Evolutionary conservation across 2,113 vertebrate species (phyloP).

Genomic region (Triplophysa rosa): DNA sequence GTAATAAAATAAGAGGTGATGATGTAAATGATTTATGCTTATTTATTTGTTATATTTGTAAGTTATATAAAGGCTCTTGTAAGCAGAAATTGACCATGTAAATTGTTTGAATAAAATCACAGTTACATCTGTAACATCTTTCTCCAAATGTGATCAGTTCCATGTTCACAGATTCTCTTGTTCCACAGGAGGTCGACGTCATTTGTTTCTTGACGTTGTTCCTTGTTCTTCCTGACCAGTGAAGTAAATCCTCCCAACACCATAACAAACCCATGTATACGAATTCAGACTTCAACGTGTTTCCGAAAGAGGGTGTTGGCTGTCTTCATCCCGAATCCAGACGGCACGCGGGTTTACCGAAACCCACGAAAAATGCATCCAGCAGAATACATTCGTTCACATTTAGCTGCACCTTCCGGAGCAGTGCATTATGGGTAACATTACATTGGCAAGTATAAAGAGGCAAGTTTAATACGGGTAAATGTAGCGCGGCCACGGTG

Average conservation of each 20-base stretch:
- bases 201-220: not conserved
- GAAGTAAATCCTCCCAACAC: not conserved
- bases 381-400: not conserved
- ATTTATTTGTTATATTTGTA: no score
- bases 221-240: not conserved
- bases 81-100: not conserved
- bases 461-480: slow-evolving; percentile 66
- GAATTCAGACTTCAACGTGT: not conserved
- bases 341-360: not conserved
- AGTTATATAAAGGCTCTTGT: no score
- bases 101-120: not conserved
- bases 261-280: not conserved
- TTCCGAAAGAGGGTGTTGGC: not conserved
- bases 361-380: not conserved
- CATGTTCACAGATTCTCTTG: slow-evolving; percentile 17
- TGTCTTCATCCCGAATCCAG: not conserved
- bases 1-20: not conserved
- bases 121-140: slow-evolving; percentile 24
- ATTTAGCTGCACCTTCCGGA: slow-evolving; percentile 9
- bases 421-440: slow-evolving; percentile 34
- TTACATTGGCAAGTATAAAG: slow-evolving; percentile 29
- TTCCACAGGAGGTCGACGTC: not conserved
- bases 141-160: not conserved
- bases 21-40: not conserved
- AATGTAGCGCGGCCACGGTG: slow-evolving; percentile 65